phyloP scores from a whole-genome alignment of 2,113 vertebrate species.

The Mesocricetus auratus region DNA sequence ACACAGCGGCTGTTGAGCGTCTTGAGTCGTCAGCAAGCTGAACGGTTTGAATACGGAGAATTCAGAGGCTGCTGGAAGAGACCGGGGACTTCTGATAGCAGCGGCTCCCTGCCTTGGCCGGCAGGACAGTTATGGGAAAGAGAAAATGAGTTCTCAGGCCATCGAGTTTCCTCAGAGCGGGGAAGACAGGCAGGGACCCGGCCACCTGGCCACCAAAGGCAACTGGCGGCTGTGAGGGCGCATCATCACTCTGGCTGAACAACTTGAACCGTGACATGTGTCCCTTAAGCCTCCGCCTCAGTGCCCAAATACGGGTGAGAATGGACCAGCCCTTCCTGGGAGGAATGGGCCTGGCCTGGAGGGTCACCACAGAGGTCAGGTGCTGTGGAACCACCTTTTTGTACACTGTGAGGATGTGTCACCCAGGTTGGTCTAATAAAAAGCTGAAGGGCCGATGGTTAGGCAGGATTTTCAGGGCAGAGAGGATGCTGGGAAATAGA shows the following conservation, averaged over 20 bases:
- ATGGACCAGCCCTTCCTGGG: not conserved
- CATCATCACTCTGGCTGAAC: not conserved
- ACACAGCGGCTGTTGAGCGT: not conserved
- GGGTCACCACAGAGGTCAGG: not conserved
- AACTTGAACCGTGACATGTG: too few species aligned
- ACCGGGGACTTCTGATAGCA: not conserved
- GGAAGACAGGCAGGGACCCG: not conserved
- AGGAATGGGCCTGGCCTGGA: not conserved
- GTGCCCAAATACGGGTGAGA: not conserved
- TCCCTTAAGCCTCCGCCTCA: not conserved
- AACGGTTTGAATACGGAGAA: not conserved
- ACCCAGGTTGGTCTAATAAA: not conserved
- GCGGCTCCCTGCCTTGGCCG: too few species aligned
- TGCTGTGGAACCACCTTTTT: not conserved
- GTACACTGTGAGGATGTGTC: not conserved
- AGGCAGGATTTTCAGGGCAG: not conserved
- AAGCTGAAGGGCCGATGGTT: not conserved
- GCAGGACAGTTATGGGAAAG: not conserved
- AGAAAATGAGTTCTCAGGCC: not conserved
- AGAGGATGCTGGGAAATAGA: not conserved
- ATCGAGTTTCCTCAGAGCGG: not conserved
- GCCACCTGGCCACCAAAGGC: not conserved
- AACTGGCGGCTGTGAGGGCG: not conserved
- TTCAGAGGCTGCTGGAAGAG: not conserved
- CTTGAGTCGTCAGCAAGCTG: not conserved